Conservation (phyloP, 30 jellyfish, hydroid and myxozoan genomes). For the Pelagia noctiluca region DNA sequence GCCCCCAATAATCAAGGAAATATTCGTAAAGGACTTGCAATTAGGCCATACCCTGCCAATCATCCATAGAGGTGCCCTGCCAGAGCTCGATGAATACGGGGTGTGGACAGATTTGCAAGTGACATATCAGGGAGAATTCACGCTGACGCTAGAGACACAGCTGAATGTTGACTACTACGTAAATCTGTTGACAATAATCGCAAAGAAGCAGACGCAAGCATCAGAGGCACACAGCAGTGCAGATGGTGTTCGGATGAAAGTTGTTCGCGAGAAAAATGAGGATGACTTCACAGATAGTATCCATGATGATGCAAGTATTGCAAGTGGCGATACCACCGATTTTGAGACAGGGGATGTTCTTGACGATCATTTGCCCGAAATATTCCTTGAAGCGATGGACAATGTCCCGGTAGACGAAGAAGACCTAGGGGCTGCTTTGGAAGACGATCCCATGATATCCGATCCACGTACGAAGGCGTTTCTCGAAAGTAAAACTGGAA, state of each 20-base stretch:
- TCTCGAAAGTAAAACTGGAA: conserved; percentile 93
- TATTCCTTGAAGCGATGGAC: conserved; percentile 84
- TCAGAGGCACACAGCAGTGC: conserved; percentile 44
- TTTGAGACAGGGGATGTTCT: conserved; percentile 68
- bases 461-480: conserved; percentile 98
- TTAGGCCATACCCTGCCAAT: conserved; percentile 97
- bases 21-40: conserved; percentile 82
- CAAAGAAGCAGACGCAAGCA: conserved; percentile 74
- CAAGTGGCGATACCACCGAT: conserved; percentile 15
- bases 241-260: conserved; percentile 61
- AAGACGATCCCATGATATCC: conserved; percentile 80
- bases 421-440: conserved; percentile 65
- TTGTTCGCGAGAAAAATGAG: conserved; percentile 37
- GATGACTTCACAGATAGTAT: conserved; percentile 21
- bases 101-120: conserved; percentile 97
- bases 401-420: conserved; percentile 74
- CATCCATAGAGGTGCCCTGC: conserved; percentile 95
- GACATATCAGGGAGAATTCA: conserved; percentile 94
- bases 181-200: conserved; percentile 75
- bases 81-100: conserved; percentile 97
- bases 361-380: conserved; percentile 88
- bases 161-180: conserved; percentile 91
- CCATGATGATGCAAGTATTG: conserved; percentile 16
- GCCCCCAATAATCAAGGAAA: conserved; percentile 95
- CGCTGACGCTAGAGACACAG: conserved; percentile 97